These are phyloP conservation scores for Coracias cyanogaster DNA, from an alignment of 2,797 vertebrate genomes.

Conservation along the genomic window DNA sequence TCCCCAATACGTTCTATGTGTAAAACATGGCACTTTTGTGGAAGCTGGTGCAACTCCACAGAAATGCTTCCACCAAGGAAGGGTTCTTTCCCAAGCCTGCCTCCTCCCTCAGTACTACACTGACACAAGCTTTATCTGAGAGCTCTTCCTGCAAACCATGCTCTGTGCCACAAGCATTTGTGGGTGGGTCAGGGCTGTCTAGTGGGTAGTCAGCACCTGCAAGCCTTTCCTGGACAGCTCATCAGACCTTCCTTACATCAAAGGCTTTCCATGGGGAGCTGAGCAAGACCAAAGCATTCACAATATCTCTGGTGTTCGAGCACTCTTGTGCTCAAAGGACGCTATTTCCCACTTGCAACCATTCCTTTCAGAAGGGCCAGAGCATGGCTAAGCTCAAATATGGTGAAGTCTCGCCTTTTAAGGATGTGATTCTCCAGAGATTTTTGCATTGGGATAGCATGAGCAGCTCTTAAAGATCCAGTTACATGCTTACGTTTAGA, in stretches of 20 bases:
- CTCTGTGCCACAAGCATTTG: background rate
- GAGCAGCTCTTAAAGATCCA: background rate
- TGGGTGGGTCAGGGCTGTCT: background rate
- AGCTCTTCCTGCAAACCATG: background rate
- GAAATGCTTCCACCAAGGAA: background rate
- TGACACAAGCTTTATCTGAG: background rate
- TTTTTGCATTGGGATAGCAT: background rate
- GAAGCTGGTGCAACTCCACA: background rate
- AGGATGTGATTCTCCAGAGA: background rate
- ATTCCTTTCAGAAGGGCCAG: background rate
- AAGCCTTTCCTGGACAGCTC: background rate
- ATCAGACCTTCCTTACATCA: background rate
- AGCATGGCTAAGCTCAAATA: background rate
- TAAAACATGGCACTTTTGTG: background rate
- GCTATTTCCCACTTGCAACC: background rate
- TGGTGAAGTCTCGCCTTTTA: background rate
- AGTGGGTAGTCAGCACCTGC: background rate
- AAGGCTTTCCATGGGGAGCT: background rate
- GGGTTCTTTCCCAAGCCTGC: background rate
- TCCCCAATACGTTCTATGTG: background rate
- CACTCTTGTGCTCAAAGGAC: background rate
- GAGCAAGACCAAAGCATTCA: background rate
- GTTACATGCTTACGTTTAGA: conserved; percentile 6
- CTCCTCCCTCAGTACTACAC: background rate
- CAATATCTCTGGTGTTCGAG: background rate